Evolutionary conservation across 2,888 invertebrate species (phyloP), one percentile per base, ranked within the genome.

Genomic region (Lasioglossum marginatum): DNA sequence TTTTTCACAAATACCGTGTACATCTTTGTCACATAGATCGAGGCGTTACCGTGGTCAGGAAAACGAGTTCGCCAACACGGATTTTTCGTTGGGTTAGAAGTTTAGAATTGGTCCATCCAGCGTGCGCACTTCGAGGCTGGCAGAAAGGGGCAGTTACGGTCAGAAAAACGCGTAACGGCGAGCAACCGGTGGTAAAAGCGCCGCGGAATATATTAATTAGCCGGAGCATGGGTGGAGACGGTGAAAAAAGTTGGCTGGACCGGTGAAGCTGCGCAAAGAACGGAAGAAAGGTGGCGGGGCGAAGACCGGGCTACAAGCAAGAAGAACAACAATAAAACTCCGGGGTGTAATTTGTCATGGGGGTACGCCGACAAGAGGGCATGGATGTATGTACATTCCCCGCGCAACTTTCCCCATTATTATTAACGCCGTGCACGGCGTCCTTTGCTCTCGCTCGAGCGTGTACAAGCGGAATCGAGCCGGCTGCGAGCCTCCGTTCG

Each of bases 341-440:
- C 81, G 81, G 91, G 91, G 93, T 91, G 90, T 90, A 93, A 93
- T 94, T 93, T 93, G 93, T 93, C 93, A 94, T 92, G 92, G 91
- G 72, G 87, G 87, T 79, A 83, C 86, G 80, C 81, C 87, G 85
- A 85, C 63, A 60, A 75, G 84, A 37, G 75, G 19, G 81, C 60
- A 87, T 82, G 87, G 89, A 27, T 88, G 89, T 14, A 43, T 43
- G 90, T 91, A 91, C 87, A 83, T 84, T 85, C 82, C 57, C 82
- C 86, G 74, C 75, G 82, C 83, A 93, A 93, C 89, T 94, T 94
- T 93, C 91, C 93, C 92, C 94, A 94, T 94, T 94, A 94, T 94
- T 94, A 94, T 94, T 93, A 94, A 94, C 94, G 91, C 90, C 89
- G 90, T 19, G 87, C 79, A 1, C 27, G 14, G 82, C 77, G 73